A percentile compares a stretch with the other conserved stretches of the same genome.
Conservation (phyloP, 2,888 invertebrate species). For the Matsumyia berberina region DNA sequence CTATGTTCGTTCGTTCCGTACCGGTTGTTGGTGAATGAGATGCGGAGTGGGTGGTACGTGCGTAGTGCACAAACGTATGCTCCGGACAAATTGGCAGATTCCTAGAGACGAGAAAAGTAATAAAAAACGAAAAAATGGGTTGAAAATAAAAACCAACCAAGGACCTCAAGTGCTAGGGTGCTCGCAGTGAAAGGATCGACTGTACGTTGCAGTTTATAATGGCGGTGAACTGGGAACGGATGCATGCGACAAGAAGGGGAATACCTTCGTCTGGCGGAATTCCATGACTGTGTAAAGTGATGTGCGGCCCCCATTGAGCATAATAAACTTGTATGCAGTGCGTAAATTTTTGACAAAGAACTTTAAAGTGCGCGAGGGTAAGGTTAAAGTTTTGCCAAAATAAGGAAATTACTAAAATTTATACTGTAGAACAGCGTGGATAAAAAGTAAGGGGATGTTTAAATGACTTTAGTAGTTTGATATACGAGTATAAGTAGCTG, state of each 20-base stretch:
- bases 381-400: slow-evolving; percentile 12
- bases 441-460: too few species aligned
- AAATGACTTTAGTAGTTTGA: too few species aligned
- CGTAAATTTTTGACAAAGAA: slow-evolving; percentile 43
- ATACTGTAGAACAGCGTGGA: neutral
- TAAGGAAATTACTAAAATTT: slow-evolving; percentile 1
- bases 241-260: slow-evolving; percentile 18
- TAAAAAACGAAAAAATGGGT: neutral
- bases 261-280: slow-evolving; percentile 29
- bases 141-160: slow-evolving; percentile 25
- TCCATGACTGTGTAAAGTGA: slow-evolving; percentile 41
- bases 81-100: slow-evolving; percentile 57
- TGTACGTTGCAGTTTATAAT: slow-evolving; percentile 24
- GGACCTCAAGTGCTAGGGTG: slow-evolving; percentile 39
- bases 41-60: slow-evolving; percentile 19
- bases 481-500: too few species aligned
- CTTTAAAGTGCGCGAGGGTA: slow-evolving; percentile 24
- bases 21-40: neutral
- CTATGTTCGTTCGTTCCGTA: neutral
- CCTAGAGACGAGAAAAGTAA: slow-evolving; percentile 22
- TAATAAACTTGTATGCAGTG: slow-evolving; percentile 42
- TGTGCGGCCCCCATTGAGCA: slow-evolving; percentile 43
- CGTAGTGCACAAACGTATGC: slow-evolving; percentile 50
- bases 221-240: slow-evolving; percentile 23
- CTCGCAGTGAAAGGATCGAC: slow-evolving; percentile 20